Conservation (phyloP, 1,140 invertebrate species). For the Adoxophyes honmai region DNA sequence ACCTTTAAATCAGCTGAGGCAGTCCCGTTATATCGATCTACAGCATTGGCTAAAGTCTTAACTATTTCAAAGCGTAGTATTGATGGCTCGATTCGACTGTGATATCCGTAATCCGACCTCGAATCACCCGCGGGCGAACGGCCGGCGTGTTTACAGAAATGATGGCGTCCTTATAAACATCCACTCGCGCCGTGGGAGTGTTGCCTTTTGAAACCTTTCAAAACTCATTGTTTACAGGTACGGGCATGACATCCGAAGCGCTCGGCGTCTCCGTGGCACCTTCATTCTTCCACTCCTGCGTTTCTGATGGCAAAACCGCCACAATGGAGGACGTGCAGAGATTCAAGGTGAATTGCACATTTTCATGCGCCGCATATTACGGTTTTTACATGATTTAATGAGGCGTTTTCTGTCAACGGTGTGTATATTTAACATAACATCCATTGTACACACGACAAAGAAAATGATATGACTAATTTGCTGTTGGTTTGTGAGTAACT, state of each 20-base stretch:
- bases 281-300: conserved; percentile 98
- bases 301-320: conserved; percentile 94
- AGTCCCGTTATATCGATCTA: too few species aligned
- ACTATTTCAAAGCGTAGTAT: too few species aligned
- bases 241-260: conserved; percentile 97
- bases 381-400: background rate
- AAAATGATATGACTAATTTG: conserved; percentile 5
- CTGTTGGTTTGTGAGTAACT: conserved; percentile 8
- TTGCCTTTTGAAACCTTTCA: conserved; percentile 1
- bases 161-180: conserved; percentile 7
- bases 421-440: background rate
- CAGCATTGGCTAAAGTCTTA: too few species aligned
- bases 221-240: conserved; percentile 72
- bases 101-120: background rate
- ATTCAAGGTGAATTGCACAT: conserved; percentile 86
- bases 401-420: background rate
- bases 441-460: conserved; percentile 11
- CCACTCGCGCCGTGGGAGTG: background rate
- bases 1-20: too few species aligned
- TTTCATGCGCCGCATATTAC: background rate
- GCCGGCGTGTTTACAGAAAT: conserved; percentile 8
- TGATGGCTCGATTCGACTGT: background rate
- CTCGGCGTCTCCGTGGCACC: conserved; percentile 96
- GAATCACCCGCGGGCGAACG: background rate
- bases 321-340: conserved; percentile 96